These are phyloP conservation scores for Hoplostethus mediterraneus DNA, from an alignment of 2,797 vertebrate species.

Conservation along the genomic window DNA sequence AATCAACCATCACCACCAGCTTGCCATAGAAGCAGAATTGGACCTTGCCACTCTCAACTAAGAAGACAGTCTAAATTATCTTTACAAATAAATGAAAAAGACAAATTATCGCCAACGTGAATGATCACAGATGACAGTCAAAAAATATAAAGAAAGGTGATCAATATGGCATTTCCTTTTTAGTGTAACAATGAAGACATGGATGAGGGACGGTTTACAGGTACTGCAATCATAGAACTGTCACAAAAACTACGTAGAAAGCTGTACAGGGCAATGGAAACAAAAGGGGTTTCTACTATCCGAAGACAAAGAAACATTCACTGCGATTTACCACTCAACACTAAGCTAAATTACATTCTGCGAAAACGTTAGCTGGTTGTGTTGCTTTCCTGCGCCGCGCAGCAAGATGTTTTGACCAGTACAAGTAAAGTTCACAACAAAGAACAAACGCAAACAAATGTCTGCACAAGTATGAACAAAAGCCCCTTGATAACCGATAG, in stretches of 20 bases:
- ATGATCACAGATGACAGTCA: background rate
- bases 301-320: constrained; percentile 11
- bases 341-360: constrained; percentile 25
- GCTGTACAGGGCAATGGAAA: constrained; percentile 5
- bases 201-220: background rate
- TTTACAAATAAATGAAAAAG: background rate
- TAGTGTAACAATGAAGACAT: constrained; percentile 8
- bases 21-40: background rate
- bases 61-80: background rate
- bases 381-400: constrained; percentile 40
- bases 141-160: constrained; percentile 5
- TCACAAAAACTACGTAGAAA: constrained; percentile 12
- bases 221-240: background rate
- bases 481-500: background rate
- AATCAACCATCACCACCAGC: constrained; percentile 4
- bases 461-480: constrained; percentile 1
- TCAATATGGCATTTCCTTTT: background rate
- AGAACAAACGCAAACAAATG: constrained; percentile 39
- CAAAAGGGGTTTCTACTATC: background rate
- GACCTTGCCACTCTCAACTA: constrained; percentile 3
- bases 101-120: background rate
- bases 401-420: constrained; percentile 52
- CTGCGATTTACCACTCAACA: background rate
- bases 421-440: constrained; percentile 63
- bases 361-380: constrained; percentile 29